Percentiles rank a stretch among this genome's conserved stretches.
Evolutionary conservation across 2,888 invertebrate genomes (phyloP).

Genomic region (Lacanobia oleracea): DNA sequence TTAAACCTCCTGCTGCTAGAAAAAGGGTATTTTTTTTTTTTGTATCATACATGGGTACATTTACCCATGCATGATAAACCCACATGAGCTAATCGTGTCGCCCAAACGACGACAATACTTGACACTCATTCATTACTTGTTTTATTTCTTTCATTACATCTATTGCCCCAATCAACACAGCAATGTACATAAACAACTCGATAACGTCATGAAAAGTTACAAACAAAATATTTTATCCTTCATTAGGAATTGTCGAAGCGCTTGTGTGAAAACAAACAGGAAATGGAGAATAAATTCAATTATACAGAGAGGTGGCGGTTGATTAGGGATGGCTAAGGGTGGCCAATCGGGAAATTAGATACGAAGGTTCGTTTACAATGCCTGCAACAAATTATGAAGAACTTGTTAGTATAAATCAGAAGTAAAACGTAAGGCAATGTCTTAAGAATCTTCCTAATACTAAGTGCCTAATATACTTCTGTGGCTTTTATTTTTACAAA

Average conservation of each 20-base stretch:
- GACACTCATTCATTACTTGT: neutral
- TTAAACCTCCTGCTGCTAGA: no score
- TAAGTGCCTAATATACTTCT: no score
- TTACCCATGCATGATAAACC: no score
- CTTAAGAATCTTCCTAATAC: no score
- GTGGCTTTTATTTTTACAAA: no score
- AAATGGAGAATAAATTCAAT: conserved; percentile 25
- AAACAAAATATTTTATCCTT: conserved; percentile 24
- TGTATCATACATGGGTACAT: no score
- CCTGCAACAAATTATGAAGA: neutral
- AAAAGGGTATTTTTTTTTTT: no score
- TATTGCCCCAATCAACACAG: neutral
- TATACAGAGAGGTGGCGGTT: conserved; percentile 3
- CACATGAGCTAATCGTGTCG: neutral
- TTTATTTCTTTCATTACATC: conserved; percentile 1
- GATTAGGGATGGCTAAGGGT: neutral
- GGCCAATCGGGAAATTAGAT: neutral
- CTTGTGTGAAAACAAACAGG: conserved; percentile 24
- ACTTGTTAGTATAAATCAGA: no score
- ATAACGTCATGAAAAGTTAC: neutral
- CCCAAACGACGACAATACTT: neutral
- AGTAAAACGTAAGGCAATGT: no score
- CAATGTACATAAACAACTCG: conserved; percentile 6
- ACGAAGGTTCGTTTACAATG: neutral
- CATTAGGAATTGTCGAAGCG: neutral